Base-by-base conservation (phyloP, 2,888 invertebrate genomes). In the Aquatica leii region DNA sequence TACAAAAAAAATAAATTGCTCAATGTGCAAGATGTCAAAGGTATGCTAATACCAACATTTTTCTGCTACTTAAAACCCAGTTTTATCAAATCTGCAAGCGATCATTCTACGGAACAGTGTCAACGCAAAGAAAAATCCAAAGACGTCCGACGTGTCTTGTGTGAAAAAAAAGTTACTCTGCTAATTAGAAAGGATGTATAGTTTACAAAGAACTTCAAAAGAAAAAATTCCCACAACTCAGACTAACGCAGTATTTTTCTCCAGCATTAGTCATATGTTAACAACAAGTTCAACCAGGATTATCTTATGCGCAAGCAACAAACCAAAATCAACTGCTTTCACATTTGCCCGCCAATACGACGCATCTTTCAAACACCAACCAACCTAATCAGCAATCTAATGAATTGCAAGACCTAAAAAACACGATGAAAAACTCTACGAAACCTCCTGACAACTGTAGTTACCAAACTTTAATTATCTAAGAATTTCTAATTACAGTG, bases 71-170 rank as follows among this genome's bases (percentile, higher is more conserved):
- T n/a, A n/a, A n/a, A n/a, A n/a, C n/a, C n/a, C n/a, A n/a, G n/a
- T n/a, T n/a, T n/a, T n/a, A n/a, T n/a, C n/a, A n/a, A 14, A 46
- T 46, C 8, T 14, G n/a, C 9, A 15, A 14, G 46, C 9, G 9
- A 46, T 14, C n/a, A 14, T 11, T 14, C 9, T 20, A 46, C 46
- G 2, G 21, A 52, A n/a, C n/a, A n/a, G n/a, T n/a, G n/a, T n/a
- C n/a, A n/a, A n/a, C n/a, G 37, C 34, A 18, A 52, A 35, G 37
- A 34, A 52, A 52, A 37, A 52, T 52, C 34, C 12, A 18, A 24
- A 9, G 35, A 52, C 12, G 52, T 52, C 2, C 11, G 52, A 14
- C 34, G 52, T 34, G 35, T 35, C 4, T 35, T 52, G 21, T 52
- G 8, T 12, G n/a, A n/a, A 34, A 12, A 14, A 35, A 12, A 35